Base-by-base conservation (phyloP, 2,888 invertebrate species). In the Micropterix aruncella region DNA sequence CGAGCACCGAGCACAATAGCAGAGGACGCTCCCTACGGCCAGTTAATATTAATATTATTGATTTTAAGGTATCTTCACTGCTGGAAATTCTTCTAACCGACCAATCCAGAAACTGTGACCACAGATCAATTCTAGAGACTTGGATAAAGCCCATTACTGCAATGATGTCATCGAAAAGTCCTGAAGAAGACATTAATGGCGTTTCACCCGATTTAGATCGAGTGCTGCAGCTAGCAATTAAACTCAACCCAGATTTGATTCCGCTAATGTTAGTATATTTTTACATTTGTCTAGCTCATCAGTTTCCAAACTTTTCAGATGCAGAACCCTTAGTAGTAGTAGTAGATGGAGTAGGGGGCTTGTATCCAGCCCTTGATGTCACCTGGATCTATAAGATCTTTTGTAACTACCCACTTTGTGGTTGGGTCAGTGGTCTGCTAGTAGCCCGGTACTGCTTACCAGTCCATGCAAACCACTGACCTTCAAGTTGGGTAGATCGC, bases 81-180 rank as follows among this genome's bases (percentile, higher is more conserved):
- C 79, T 72, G 54, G 73, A 75, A 52, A 59, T 61, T 3, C 55
- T 80, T 48, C 74, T 76, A 68, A 57, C 58, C 14, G 59, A 60
- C 38, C 64, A 72, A 52, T 60, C 61, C 38, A 56, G 60, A 27
- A 65, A 67, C 46, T 52, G 56, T 2, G 46, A 52, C 5, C 56
- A 58, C 27, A 56, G 57, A 14, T 51, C 55, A 1, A 78, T 79
- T 75, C 57, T 61, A 18, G 51, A 57, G 1, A 55, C 58, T 2
- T 81, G 80, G 79, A 59, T 75, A 2, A 27, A 48, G 38, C 58
- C 60, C 52, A 40, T 58, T 27, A 45, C 56, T 1, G 19, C 42
- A 5, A 41, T 45, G 14, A 19, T 46, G 18, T 27, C 27, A 27
- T 7, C 27, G 27, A 27, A 12, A 5, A 27, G 7, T 12, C 12